Percentiles rank a stretch among this genome's conserved stretches.
These are phyloP conservation scores for Grallaria varia DNA, from an alignment of 2,113 vertebrate species.

Conservation along the genomic window DNA sequence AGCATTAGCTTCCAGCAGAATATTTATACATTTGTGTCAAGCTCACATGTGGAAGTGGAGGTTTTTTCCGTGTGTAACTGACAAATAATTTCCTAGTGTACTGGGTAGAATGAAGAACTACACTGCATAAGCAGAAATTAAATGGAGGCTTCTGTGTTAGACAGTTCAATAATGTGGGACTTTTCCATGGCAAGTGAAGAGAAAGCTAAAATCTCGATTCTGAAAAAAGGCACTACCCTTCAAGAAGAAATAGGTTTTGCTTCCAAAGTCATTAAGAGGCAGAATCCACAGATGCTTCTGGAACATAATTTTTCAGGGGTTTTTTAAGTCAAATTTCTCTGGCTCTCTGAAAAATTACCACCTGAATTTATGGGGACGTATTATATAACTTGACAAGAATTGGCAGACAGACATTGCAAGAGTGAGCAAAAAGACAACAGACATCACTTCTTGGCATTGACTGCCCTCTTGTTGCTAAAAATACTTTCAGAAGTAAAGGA, in stretches of 20 bases:
- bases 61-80: background rate
- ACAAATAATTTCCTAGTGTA: background rate
- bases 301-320: background rate
- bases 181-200: background rate
- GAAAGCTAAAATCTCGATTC: background rate
- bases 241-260: background rate
- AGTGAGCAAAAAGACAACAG: background rate
- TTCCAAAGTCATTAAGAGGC: background rate
- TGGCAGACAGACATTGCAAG: background rate
- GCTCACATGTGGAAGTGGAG: background rate
- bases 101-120: background rate
- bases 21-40: background rate
- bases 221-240: background rate
- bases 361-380: background rate
- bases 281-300: background rate
- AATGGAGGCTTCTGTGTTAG: background rate
- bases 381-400: background rate
- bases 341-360: background rate
- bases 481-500: background rate
- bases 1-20: background rate
- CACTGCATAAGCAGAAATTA: background rate
- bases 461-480: background rate
- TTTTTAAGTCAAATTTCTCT: background rate
- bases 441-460: background rate
- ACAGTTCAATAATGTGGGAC: background rate